These are phyloP conservation scores for Corydoras sp. DNA, from an alignment of 2,113 vertebrate genomes.

Conservation along the genomic window DNA sequence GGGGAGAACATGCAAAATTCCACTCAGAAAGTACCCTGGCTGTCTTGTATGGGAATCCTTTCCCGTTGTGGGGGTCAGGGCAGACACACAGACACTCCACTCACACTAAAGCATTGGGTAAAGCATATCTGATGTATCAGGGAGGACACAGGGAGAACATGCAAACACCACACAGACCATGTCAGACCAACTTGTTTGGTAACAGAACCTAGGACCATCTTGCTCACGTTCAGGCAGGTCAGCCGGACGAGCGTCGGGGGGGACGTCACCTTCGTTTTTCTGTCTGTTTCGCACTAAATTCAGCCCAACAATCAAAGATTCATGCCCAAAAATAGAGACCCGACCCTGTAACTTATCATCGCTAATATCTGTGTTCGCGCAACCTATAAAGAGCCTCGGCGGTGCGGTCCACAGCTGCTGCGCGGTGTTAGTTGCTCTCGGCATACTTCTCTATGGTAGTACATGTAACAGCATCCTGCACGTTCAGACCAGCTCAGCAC, in stretches of 20 bases:
- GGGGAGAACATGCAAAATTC: too few relatives aligned
- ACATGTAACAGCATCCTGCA: conserved; percentile 35
- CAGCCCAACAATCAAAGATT: conserved; percentile 43
- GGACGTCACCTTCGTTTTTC: conserved; percentile 22
- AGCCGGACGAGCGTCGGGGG: conserved; percentile 25
- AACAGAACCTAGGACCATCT: too few relatives aligned
- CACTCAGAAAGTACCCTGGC: too few relatives aligned
- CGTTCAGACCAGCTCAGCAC: conserved; percentile 26
- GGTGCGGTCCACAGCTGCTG: conserved; percentile 30
- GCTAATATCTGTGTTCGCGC: conserved; percentile 44
- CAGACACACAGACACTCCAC: too few relatives aligned
- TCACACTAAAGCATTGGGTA: too few relatives aligned
- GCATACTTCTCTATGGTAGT: conserved; percentile 19
- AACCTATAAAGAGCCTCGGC: conserved; percentile 13
- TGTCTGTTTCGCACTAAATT: conserved; percentile 40
- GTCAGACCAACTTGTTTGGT: too few relatives aligned
- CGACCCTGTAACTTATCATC: conserved; percentile 43
- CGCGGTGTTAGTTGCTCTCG: conserved; percentile 19
- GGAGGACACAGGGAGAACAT: too few relatives aligned
- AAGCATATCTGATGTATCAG: too few relatives aligned
- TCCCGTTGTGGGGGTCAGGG: too few relatives aligned
- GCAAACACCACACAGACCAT: too few relatives aligned
- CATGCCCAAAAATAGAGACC: conserved; percentile 46
- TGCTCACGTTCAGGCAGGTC: not conserved
- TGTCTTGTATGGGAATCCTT: too few relatives aligned